Percentiles rank a stretch among this genome's conserved stretches.
These are phyloP conservation scores for Anguilla obscura DNA, from an alignment of 2,797 vertebrate species.

Conservation along the genomic window DNA sequence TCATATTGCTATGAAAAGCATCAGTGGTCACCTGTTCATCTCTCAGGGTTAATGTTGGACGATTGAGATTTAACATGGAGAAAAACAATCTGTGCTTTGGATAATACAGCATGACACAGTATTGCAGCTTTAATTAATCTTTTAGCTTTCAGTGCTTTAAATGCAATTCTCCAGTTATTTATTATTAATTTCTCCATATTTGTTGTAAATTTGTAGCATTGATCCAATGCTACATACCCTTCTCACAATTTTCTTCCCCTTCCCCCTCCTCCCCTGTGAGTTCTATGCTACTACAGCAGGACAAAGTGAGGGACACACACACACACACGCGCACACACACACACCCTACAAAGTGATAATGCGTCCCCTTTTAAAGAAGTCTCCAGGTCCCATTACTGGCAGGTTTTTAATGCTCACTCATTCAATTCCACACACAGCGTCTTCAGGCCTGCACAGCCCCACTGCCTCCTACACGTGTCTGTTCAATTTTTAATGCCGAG, in stretches of 20 bases:
- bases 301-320: neutral
- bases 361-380: neutral
- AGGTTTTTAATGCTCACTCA: too few species aligned
- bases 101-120: neutral
- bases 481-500: constrained; percentile 18
- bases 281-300: neutral
- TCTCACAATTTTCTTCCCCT: neutral
- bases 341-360: neutral
- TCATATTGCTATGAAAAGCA: neutral
- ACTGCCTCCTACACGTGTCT: neutral
- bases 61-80: neutral
- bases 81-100: neutral
- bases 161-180: neutral
- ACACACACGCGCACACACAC: too few species aligned
- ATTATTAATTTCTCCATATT: neutral
- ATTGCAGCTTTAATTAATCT: neutral
- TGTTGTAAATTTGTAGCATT: neutral
- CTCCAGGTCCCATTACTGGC: neutral
- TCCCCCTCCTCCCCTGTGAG: neutral
- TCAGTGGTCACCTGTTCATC: neutral
- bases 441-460: neutral
- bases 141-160: neutral
- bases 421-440: neutral
- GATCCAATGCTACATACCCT: neutral
- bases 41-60: neutral